Evolutionary conservation across 2,797 vertebrate genomes (phyloP), one percentile per base, ranked within the genome.

Genomic region (Ctenopoma multispine): DNA sequence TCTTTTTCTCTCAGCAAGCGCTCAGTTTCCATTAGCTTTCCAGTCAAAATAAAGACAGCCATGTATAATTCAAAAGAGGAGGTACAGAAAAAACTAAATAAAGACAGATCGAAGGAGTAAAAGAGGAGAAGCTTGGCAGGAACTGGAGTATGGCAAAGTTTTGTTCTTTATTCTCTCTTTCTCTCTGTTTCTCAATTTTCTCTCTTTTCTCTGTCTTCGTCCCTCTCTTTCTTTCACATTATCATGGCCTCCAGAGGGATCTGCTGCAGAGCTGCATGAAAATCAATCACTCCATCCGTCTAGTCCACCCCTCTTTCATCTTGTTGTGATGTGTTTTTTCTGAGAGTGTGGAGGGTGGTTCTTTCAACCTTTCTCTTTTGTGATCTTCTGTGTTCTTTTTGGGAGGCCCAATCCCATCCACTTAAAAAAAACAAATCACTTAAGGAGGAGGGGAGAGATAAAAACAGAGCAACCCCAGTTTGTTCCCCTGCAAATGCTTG

Each of bases 211-310:
- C 40, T 41, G 11, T 51, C 54, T 63, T 40, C 6, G 18, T 74
- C 48, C 23, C 46, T 51, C 36, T 65, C 58, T 77, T 31, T 69
- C 56, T 75, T 64, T 79, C 58, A 44, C 41, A 65, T 89, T 86
- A 86, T 79, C 84, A 79, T 69, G 77, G 72, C 85, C 80, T 90
- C 88, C 69, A 76, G 92, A 91, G 92, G 77, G 80, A 91, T 84
- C 75, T 38, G 57, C 87, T 90, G 89, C 84, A 83, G 85, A 88
- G 82, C 79, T 62, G 85, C 90, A 87, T 92, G 90, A 88, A 93
- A 94, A 93, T 93, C 93, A 92, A 93, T 93, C 92, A 86, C 82
- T 85, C 85, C 66, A 77, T 80, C 56, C 62, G 62, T 87, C 83
- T 79, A 60, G 46, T 89, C 80, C 75, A 72, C 79, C 66, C 76